Evolutionary conservation across 2,113 vertebrate genomes (phyloP).

Genomic region (Aspiorhynchus laticeps): DNA sequence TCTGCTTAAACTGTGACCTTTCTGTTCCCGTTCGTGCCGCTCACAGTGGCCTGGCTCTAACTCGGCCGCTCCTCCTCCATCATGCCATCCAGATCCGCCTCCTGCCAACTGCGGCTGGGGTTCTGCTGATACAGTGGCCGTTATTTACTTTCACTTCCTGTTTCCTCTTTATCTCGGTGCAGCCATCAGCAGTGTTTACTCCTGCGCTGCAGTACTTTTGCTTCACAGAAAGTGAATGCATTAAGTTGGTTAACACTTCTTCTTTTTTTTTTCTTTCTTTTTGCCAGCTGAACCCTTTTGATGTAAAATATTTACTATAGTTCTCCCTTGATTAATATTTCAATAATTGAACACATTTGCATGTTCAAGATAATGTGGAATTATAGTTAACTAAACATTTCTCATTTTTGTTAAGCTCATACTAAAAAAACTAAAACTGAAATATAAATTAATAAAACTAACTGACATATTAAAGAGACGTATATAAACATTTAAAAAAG

Average conservation of each 20-base stretch:
- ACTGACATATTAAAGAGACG: too few species aligned
- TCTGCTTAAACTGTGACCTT: slow-evolving; percentile 80
- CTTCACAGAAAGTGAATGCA: background rate
- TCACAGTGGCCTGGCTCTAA: slow-evolving; percentile 36
- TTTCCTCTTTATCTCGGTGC: background rate
- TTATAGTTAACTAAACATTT: background rate
- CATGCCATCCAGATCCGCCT: slow-evolving; percentile 24
- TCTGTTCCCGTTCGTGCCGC: slow-evolving; percentile 72
- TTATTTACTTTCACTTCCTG: slow-evolving; percentile 24
- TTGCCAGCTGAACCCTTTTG: too few species aligned
- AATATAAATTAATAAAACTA: background rate
- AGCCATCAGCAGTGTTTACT: slow-evolving; percentile 14
- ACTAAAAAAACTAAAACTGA: background rate
- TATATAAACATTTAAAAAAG: too few species aligned
- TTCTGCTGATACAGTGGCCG: slow-evolving; percentile 13
- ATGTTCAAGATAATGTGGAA: background rate
- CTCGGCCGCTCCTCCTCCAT: slow-evolving; percentile 51
- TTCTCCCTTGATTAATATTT: background rate
- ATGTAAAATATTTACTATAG: background rate
- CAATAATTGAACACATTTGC: background rate
- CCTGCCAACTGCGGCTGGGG: slow-evolving; percentile 26
- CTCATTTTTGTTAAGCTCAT: background rate
- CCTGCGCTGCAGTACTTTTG: background rate
- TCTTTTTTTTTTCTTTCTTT: too few species aligned
- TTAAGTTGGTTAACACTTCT: background rate